Base-by-base conservation (phyloP, 2,113 vertebrate genomes). In the Pachycephala philippinensis region DNA sequence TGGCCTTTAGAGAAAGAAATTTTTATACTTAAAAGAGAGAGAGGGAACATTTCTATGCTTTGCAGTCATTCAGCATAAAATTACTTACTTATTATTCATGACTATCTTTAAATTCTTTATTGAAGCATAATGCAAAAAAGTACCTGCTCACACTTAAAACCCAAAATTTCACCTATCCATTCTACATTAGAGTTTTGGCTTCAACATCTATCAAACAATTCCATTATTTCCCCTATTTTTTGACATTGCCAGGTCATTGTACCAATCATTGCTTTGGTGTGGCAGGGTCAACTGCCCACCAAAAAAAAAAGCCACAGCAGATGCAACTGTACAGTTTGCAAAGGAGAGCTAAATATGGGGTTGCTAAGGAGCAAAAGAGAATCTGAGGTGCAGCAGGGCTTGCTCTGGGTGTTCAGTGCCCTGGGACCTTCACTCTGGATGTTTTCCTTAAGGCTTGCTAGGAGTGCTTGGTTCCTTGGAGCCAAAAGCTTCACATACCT, bases 31-130 rank as follows among this genome's bases (percentile, higher is more conserved):
- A 81, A 71, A 83, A 85, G 72, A 82, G 63, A 84, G 69, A 71
- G 45, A 35, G 7, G 26, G 35, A 86, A 56, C 76, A 71, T 86
- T 93, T 90, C 96, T 65, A 42, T 57, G 45, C 83, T 94, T 82
- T 93, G 88, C 72, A 96, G 77, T 72, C 88, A 95, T 92, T 95
- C 96, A 96, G 95, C 95, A 96, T 95, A 97, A 95, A 97, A 96
- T 97, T 96, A 93, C 96, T 96, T 95, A 90, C 87, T 97, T 96
- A 95, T 95, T 95, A 96, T 97, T 96, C 96, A 96, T 96, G 37
- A 96, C 95, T 87, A 61, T 72, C 83, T 92, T 96, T 93, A 95
- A 96, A 95, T 96, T 92, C 86, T 95, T 96, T 97, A 96, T 96
- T 93, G 96, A 94, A 95, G 83, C 95, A 93, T 94, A 96, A 93